phyloP scores from a whole-genome alignment of 2,797 vertebrate species.

The Otolemur crassicaudatus region DNA sequence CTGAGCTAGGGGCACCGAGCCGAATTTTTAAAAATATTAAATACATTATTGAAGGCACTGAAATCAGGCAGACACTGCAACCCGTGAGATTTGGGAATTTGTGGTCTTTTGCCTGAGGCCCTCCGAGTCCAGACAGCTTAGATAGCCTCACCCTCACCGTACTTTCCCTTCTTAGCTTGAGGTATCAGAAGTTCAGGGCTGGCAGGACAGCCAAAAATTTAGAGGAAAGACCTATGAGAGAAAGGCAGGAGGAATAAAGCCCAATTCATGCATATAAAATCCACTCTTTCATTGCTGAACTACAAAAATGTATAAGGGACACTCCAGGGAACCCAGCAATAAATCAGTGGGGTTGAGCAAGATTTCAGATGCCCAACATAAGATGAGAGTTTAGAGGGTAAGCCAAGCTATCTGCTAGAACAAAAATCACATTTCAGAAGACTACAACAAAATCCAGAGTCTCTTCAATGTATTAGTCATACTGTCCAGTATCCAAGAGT shows the following conservation, averaged over 20 bases:
- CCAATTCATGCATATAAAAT: not conserved
- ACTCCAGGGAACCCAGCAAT: not conserved
- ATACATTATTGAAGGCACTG: slow-evolving; percentile 2
- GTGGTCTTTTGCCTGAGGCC: not conserved
- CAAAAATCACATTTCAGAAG: slow-evolving; percentile 8
- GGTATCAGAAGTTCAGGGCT: not conserved
- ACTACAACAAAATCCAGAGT: slow-evolving; percentile 10
- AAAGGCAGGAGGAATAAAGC: not conserved
- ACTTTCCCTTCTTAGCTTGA: not conserved
- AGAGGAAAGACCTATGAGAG: not conserved
- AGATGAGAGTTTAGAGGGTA: not conserved
- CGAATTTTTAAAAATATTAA: not conserved
- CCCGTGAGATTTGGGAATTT: not conserved
- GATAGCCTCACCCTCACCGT: not conserved
- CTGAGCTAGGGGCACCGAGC: too few relatives aligned
- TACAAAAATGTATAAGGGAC: not conserved
- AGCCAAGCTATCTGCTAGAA: not conserved
- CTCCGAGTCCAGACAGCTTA: not conserved
- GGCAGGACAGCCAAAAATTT: not conserved
- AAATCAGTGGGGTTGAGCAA: not conserved
- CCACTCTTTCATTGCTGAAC: not conserved
- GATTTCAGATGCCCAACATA: not conserved
- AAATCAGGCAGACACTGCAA: slow-evolving; percentile 1
- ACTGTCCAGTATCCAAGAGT: not conserved
- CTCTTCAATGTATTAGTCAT: not conserved